Percentiles rank a stretch among this genome's conserved stretches.
Evolutionary conservation across 2,113 vertebrate species (phyloP).

Genomic region (Steatornis caripensis): DNA sequence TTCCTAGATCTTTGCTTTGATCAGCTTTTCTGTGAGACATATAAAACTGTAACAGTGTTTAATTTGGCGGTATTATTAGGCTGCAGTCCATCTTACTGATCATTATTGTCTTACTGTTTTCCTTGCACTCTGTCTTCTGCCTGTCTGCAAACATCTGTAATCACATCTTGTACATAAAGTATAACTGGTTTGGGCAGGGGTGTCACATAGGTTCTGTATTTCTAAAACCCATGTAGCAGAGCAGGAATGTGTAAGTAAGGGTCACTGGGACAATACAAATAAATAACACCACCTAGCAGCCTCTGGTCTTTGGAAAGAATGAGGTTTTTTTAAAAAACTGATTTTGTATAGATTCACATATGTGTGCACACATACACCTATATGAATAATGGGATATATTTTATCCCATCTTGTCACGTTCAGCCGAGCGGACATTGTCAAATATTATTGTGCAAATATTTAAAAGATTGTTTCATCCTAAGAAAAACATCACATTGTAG

Average conservation of each 20-base stretch:
- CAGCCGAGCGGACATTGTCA: neutral
- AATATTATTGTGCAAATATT: slow-evolving; percentile 15
- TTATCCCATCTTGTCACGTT: neutral
- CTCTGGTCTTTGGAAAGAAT: neutral
- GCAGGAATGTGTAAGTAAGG: neutral
- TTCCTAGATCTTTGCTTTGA: slow-evolving; percentile 24
- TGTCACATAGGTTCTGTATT: neutral
- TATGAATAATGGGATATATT: neutral
- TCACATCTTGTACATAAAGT: neutral
- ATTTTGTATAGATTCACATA: neutral
- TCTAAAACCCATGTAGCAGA: neutral
- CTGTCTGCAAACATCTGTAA: neutral
- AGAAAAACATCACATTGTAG: slow-evolving; percentile 12
- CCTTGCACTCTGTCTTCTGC: neutral
- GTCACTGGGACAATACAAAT: neutral
- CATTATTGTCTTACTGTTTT: neutral
- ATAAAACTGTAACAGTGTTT: neutral
- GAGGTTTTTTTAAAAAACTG: neutral
- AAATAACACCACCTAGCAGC: neutral
- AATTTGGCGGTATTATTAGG: neutral
- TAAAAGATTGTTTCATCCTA: neutral
- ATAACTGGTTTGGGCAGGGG: neutral
- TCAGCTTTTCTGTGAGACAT: neutral
- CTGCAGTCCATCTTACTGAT: neutral
- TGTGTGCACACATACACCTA: neutral